Conservation (phyloP, 2,888 invertebrate genomes). For the Congeria kusceri region DNA sequence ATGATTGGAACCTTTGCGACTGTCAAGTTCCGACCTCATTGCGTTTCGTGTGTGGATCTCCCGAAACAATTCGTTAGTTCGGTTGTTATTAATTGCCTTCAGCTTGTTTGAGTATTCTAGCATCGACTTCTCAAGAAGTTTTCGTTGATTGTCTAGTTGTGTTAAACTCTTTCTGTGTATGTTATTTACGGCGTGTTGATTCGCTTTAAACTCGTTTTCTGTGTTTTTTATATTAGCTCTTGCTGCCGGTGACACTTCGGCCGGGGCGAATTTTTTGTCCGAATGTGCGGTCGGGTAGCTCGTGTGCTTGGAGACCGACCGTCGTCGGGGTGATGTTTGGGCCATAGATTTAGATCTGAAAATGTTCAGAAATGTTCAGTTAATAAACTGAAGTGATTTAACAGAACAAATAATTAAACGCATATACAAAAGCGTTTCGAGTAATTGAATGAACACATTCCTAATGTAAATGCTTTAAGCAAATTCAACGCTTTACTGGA, state of each 20-base stretch:
- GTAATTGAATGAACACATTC: no score
- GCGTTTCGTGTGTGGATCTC: slow-evolving; percentile 48
- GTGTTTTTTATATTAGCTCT: slow-evolving; percentile 33
- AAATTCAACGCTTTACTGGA: no score
- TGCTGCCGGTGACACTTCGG: slow-evolving; percentile 32
- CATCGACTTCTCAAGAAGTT: slow-evolving; percentile 56
- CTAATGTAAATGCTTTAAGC: no score
- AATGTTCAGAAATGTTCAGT: no score
- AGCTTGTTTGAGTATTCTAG: slow-evolving; percentile 53
- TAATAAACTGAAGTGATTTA: no score
- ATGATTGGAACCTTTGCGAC: neutral
- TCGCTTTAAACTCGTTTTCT: slow-evolving; percentile 23
- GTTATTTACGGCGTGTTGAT: slow-evolving; percentile 8
- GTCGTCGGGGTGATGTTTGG: neutral
- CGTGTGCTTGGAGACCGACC: slow-evolving; percentile 43
- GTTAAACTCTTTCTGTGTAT: slow-evolving; percentile 40
- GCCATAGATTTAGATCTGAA: neutral
- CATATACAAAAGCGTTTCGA: no score
- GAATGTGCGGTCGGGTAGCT: slow-evolving; percentile 32
- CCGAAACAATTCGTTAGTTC: slow-evolving; percentile 42
- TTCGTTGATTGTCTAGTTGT: slow-evolving; percentile 40
- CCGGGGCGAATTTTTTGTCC: slow-evolving; percentile 18
- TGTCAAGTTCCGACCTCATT: neutral
- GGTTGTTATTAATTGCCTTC: slow-evolving; percentile 34
- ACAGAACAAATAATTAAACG: no score